These are phyloP conservation scores for Steatornis caripensis DNA, from an alignment of 2,113 vertebrate species.

Conservation along the genomic window DNA sequence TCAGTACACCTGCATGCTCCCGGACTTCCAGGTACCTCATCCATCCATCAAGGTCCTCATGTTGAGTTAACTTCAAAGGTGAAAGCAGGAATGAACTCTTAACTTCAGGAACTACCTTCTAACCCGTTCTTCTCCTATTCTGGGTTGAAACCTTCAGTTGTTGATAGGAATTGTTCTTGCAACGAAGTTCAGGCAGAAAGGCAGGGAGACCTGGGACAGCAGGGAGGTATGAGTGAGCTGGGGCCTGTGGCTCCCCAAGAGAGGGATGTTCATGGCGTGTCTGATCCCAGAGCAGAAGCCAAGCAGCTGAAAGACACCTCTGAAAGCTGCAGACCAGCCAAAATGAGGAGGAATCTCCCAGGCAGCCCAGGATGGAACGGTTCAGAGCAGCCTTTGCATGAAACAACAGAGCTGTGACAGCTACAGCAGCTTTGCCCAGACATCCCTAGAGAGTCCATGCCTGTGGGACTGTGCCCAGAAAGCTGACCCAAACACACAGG, in stretches of 20 bases:
- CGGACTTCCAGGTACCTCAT: neutral
- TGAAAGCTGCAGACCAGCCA: neutral
- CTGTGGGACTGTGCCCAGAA: neutral
- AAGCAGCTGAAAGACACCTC: neutral
- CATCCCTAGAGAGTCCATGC: rapidly evolving
- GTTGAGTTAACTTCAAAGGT: neutral
- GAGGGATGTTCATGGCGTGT: neutral
- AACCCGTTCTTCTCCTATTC: neutral
- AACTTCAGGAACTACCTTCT: neutral
- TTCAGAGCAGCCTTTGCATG: neutral
- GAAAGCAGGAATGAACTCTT: neutral
- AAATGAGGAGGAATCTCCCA: neutral
- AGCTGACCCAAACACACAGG: neutral
- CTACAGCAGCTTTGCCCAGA: neutral
- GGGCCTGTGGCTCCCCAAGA: neutral
- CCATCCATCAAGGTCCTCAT: neutral
- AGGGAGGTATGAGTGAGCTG: neutral
- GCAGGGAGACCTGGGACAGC: neutral
- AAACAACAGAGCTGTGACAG: neutral
- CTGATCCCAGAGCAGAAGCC: neutral
- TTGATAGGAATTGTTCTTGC: neutral
- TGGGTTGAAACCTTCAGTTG: neutral
- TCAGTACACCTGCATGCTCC: neutral
- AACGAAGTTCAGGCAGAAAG: neutral
- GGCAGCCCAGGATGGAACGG: neutral